Evolutionary conservation across 2,888 invertebrate species (phyloP), one percentile per base, ranked within the genome.

Genomic region (Sphaerophoria rueppellii): DNA sequence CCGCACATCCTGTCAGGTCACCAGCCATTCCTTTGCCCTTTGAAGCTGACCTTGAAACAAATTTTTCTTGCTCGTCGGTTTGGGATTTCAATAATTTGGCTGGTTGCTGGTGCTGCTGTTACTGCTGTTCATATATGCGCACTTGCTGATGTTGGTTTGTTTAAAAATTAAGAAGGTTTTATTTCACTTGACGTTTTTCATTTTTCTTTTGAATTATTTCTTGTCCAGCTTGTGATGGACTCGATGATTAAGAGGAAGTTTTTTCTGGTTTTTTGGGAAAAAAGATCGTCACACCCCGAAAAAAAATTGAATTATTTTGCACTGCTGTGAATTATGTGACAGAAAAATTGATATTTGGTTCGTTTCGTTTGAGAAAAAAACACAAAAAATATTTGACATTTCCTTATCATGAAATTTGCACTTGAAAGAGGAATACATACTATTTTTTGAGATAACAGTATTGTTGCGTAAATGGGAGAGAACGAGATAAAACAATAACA

Each of bases 1-100:
- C 89, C 40, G 91, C 90, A 88, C 91, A 91, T 72, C 90, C 91
- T 73, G 91, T 91, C 89, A 91, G 89, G 83, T 91, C 91, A 86
- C 90, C 90, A 86, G 90, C 90, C 91, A 91, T 90, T 74, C 76
- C 86, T 79, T 80, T 82, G 76, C 76, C 73, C 78, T 78, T 86
- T 80, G 67, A 70, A 76, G 71, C 76, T 79, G 83, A 79, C 86
- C 79, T 86, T 82, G 79, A 85, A 87, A 77, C 77, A 58, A 76
- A 69, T 70, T 80, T 24, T 80, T 83, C 67, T 72, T 83, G 60
- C 69, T 71, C 60, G 74, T 54, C 57, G 75, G 52, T 71, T 43
- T 75, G 43, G 61, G 71, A 83, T 65, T 79, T 71, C 37, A 65
- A 50, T 61, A 46, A 52, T 58, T 71, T 50, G 50, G 43, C 63